Conservation (phyloP, 64 coral and sea anemone species). For the Orbicella faveolata region DNA sequence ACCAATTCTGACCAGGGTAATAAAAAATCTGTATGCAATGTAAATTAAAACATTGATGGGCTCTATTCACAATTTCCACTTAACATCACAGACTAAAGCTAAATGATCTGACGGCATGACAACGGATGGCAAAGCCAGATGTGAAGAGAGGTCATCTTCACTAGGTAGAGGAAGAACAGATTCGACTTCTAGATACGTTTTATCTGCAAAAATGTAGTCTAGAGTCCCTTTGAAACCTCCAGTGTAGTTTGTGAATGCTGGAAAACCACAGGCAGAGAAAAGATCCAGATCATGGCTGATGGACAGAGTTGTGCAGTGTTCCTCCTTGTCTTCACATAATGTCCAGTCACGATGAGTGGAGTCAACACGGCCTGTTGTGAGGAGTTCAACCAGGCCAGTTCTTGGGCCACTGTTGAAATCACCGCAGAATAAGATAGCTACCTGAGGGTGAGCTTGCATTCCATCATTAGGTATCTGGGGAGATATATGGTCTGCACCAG, state of each 20-base stretch:
- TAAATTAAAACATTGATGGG: background rate
- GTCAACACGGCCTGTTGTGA: slow-evolving; percentile 55
- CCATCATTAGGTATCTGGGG: background rate
- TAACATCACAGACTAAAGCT: slow-evolving; percentile 95
- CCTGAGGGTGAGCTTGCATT: slow-evolving; percentile 2
- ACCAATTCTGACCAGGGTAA: too few species aligned
- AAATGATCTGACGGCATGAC: slow-evolving; percentile 97
- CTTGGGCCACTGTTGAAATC: slow-evolving; percentile 90
- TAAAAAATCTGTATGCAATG: too few species aligned
- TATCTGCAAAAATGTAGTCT: slow-evolving; percentile 93
- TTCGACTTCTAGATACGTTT: slow-evolving; percentile 69
- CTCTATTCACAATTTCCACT: slow-evolving; percentile 57
- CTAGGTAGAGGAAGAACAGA: slow-evolving; percentile 82
- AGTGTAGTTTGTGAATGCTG: slow-evolving; percentile 88
- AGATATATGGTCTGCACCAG: background rate
- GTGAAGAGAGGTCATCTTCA: slow-evolving; percentile 64
- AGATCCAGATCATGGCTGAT: slow-evolving; percentile 62
- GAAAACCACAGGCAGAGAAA: slow-evolving; percentile 64
- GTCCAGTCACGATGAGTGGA: slow-evolving; percentile 75
- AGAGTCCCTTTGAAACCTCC: slow-evolving; percentile 74
- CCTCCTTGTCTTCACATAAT: slow-evolving; percentile 70
- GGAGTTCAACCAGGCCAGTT: slow-evolving; percentile 64
- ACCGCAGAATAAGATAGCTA: slow-evolving; percentile 89
- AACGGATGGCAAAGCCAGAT: slow-evolving; percentile 85
- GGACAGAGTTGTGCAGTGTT: slow-evolving; percentile 69